These are phyloP conservation scores for Nymphicus hollandicus DNA, from an alignment of 2,113 vertebrate genomes.

Conservation along the genomic window DNA sequence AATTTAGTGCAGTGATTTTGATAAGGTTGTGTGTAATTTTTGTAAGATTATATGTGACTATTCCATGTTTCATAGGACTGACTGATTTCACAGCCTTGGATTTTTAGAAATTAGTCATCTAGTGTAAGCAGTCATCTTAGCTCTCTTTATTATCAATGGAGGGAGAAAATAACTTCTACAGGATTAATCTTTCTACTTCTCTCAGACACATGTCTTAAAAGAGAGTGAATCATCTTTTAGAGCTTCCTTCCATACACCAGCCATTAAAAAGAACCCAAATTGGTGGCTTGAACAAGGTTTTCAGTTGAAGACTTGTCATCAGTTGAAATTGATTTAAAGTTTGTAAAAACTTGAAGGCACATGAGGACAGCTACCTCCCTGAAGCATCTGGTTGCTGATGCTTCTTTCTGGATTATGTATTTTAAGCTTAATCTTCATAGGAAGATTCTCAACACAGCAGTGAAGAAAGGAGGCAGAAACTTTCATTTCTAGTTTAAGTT, in stretches of 20 bases:
- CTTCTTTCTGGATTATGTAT: neutral
- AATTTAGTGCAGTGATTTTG: neutral
- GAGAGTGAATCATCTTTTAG: neutral
- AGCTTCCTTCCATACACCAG: neutral
- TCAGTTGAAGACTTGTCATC: neutral
- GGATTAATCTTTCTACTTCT: neutral
- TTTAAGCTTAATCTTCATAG: slow-evolving; percentile 6
- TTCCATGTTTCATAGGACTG: neutral
- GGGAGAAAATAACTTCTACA: neutral
- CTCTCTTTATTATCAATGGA: neutral
- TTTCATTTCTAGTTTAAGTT: neutral
- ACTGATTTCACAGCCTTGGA: neutral
- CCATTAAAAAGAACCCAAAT: neutral
- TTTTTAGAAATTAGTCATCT: neutral
- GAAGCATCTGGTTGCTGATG: neutral
- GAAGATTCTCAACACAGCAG: neutral
- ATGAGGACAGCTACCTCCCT: neutral
- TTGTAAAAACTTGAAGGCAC: neutral
- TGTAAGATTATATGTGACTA: neutral
- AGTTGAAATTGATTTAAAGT: neutral
- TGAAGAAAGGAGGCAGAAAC: neutral
- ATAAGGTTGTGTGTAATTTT: neutral
- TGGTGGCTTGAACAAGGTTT: neutral
- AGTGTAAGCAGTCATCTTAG: neutral
- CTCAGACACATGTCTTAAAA: neutral